Evolutionary conservation across 2,797 vertebrate species (phyloP), one percentile per base, ranked within the genome.

Genomic region (Eleutherodactylus coqui): DNA sequence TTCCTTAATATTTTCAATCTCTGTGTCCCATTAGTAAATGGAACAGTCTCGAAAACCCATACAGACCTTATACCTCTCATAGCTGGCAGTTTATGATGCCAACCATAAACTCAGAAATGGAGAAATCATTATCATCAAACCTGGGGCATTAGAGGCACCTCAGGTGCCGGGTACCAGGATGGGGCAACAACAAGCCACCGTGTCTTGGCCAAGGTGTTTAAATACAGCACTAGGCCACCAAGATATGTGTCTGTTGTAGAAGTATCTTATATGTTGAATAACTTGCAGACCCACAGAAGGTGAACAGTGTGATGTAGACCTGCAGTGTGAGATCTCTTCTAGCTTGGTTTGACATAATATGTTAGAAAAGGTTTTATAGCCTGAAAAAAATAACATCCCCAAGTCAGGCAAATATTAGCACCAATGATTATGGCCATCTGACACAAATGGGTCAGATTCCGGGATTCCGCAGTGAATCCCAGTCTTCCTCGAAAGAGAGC

Each of bases 351-450:
- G 5, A 11, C 9, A 49, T 62, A 51, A 86, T 82, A 34, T 81
- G 85, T 86, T 62, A 38, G 41, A 82, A 86, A 79, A 86, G 79
- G 85, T 86, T 86, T 49, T 82, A 82, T 86, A 55, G 32, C 85
- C 85, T 82, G 29, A 27, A 27, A 60, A 27, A 78, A 72, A 69
- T 36, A 32, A 41, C 24, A 58, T 60, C 51, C 76, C 17, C n/a
- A n/a, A 51, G 29, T 53, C 29, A 76, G 27, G 7, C 32, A 34
- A 76, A 76, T 34, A 47, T 76, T 47, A 73, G 24, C 41, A 16
- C 11, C 38, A 27, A n/a, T n/a, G n/a, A n/a, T n/a, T n/a, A n/a
- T n/a, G n/a, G n/a, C n/a, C n/a, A n/a, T n/a, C n/a, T n/a, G n/a
- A n/a, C n/a, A n/a, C n/a, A n/a, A n/a, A n/a, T n/a, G n/a, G n/a